Percentiles rank a stretch among this genome's conserved stretches.
Conservation (phyloP, 2,888 invertebrate species). For the Calameuta pallipes region DNA sequence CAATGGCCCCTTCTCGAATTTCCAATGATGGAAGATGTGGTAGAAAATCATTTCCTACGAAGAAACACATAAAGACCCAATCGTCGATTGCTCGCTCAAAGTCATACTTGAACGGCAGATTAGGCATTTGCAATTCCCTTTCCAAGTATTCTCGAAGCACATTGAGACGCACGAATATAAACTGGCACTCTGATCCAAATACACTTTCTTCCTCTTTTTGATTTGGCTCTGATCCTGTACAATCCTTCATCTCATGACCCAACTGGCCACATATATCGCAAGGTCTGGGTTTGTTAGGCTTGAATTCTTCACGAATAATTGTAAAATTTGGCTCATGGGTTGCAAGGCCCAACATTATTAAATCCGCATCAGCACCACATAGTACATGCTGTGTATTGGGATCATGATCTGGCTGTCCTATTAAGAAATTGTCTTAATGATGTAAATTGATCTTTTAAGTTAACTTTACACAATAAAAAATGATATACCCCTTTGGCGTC, state of each 20-base stretch:
- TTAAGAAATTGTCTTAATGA: slow-evolving; percentile 26
- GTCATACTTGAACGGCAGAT: slow-evolving; percentile 92
- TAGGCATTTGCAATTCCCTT: slow-evolving; percentile 89
- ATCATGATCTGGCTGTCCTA: slow-evolving; percentile 93
- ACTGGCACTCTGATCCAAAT: slow-evolving; percentile 82
- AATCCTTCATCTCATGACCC: slow-evolving; percentile 95
- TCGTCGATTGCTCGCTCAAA: slow-evolving; percentile 97
- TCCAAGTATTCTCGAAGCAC: slow-evolving; percentile 95
- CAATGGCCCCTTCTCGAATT: slow-evolving; percentile 97
- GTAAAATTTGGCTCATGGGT: slow-evolving; percentile 99
- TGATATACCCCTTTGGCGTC: slow-evolving; percentile 85
- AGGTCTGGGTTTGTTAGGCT: slow-evolving; percentile 94
- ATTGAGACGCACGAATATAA: slow-evolving; percentile 92
- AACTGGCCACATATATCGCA: slow-evolving; percentile 94
- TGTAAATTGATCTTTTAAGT: neutral
- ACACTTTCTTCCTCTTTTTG: slow-evolving; percentile 72
- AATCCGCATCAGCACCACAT: slow-evolving; percentile 98
- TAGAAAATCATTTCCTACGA: slow-evolving; percentile 98
- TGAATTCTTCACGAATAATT: slow-evolving; percentile 98
- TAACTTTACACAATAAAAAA: neutral
- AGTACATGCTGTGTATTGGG: slow-evolving; percentile 98
- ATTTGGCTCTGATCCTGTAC: slow-evolving; percentile 78
- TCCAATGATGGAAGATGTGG: slow-evolving; percentile 98
- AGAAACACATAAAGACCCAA: slow-evolving; percentile 99
- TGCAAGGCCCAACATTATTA: slow-evolving; percentile 97